Evolutionary conservation across 2,888 invertebrate species (phyloP), one percentile per base, ranked within the genome.

Genomic region (Agriotes lineatus): DNA sequence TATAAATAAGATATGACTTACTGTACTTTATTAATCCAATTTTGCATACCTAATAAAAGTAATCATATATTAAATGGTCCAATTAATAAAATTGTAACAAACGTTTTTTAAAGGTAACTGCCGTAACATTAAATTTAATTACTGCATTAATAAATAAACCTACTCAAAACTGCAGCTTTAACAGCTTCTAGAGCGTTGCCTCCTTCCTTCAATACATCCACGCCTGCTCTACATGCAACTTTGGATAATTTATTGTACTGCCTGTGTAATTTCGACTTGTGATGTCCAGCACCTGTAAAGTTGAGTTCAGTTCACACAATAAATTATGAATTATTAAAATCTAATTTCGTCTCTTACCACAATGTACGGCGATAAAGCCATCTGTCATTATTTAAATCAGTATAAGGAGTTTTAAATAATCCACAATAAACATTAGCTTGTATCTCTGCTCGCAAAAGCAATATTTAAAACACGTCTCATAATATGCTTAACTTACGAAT

Each of bases 181-280:
- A 93, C 94, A 45, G 95, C 95, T 75, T 96, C 94, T 48, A 95
- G 82, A 18, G 95, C 92, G 74, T 87, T 89, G 9, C 91, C 90
- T 19, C 93, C 93, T 74, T 86, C 85, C 72, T 87, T 87, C 19
- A 97, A 83, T 25, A 90, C 84, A 73, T 89, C 87, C 12, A 89
- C 87, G 52, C 90, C 94, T 85, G 89, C 89, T 77, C 88, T 86
- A 80, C 96, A 96, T 7, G 96, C 95, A 79, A 87, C 85, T 79
- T 90, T 89, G 77, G 95, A 94, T 45, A 95, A 86, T 76, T 88
- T 89, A 81, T 92, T 91, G 82, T 96, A 96, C 74, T 91, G 90
- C 66, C 89, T 88, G 81, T 90, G 88, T 62, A 90, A 85, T 56
- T 87, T 86, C 71, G 88, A 88, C 63, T 92, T 91, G 84, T 96